Evolutionary conservation across 2,113 vertebrate genomes (phyloP).

Genomic region (Ahaetulla prasina): DNA sequence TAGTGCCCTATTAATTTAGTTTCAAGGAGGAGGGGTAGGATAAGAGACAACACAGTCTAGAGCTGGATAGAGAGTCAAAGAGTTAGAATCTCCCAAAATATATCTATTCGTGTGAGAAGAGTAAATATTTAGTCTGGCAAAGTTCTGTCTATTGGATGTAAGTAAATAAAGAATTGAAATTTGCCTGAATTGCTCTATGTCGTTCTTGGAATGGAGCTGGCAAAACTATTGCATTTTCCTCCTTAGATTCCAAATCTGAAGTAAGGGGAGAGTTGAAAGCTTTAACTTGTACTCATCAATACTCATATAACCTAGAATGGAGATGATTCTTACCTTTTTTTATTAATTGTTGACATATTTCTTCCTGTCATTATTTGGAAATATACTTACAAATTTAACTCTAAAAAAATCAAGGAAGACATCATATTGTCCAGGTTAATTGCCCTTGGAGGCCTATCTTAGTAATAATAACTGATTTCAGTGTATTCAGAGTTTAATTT

Average conservation of each 20-base stretch:
- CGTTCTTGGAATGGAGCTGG: neutral
- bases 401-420: neutral
- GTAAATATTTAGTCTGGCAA: neutral
- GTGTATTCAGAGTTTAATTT: neutral
- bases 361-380: neutral
- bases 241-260: neutral
- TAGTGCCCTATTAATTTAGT: neutral
- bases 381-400: neutral
- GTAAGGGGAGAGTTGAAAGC: neutral
- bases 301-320: neutral
- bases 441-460: neutral
- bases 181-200: neutral
- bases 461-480: neutral
- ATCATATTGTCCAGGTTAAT: neutral
- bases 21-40: neutral
- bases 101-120: neutral
- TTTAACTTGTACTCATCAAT: neutral
- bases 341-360: neutral
- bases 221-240: neutral
- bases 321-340: neutral
- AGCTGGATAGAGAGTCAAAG: neutral
- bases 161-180: neutral
- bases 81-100: neutral
- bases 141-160: neutral
- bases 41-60: neutral